These are phyloP conservation scores for Tinea semifulvella DNA, from an alignment of 2,888 invertebrate species.

Conservation along the genomic window DNA sequence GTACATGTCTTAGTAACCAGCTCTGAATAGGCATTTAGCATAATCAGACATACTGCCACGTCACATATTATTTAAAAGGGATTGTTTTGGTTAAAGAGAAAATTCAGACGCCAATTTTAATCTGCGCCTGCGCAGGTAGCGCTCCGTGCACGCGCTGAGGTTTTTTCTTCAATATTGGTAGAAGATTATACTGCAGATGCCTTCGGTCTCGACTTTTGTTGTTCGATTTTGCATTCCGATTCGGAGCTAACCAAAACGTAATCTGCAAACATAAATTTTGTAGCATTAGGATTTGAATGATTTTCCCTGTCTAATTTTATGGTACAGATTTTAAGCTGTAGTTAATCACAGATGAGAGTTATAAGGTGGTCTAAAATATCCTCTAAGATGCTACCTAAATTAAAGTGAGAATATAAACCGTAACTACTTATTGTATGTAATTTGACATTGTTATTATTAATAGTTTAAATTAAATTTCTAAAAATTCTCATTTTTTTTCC, in stretches of 20 bases:
- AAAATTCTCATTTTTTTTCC: too few species aligned
- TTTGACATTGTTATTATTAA: too few species aligned
- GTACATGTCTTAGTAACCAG: conserved; percentile 29
- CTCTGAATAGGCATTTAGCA: conserved; percentile 36
- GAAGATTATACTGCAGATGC: conserved; percentile 8
- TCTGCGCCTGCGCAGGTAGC: conserved; percentile 9
- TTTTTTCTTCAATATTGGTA: conserved; percentile 9
- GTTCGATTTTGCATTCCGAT: neutral
- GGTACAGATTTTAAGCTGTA: too few species aligned
- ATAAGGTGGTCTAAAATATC: too few species aligned
- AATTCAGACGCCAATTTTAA: neutral
- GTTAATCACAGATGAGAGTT: too few species aligned
- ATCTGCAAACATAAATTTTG: conserved; percentile 6
- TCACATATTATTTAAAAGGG: neutral
- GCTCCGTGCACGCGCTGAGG: conserved; percentile 8
- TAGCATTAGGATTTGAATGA: conserved; percentile 2
- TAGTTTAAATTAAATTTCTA: too few species aligned
- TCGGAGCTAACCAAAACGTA: neutral
- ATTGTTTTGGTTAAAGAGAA: neutral
- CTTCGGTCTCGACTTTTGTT: conserved; percentile 3
- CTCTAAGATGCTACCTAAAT: too few species aligned
- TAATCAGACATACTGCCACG: conserved; percentile 22
- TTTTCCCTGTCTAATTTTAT: conserved; percentile 1
- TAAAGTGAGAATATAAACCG: too few species aligned
- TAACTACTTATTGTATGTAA: too few species aligned